A percentile compares a stretch with the other conserved stretches of the same genome.
These are phyloP conservation scores for Drosophila buzzatii DNA, from an alignment of 2,888 invertebrate species.

Conservation along the genomic window DNA sequence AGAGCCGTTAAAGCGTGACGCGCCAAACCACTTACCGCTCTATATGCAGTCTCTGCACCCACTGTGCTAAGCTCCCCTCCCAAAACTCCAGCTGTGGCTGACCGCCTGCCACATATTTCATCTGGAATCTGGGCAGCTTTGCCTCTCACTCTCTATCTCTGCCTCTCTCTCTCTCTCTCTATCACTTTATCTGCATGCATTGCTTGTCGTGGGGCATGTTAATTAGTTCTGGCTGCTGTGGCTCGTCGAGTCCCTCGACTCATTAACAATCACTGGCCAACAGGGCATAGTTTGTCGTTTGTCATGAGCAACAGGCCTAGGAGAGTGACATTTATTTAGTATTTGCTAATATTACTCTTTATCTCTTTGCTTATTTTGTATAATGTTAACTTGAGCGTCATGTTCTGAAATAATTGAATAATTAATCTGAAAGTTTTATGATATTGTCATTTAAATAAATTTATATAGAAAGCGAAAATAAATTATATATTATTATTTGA, in stretches of 20 bases:
- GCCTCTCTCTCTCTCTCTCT: neutral
- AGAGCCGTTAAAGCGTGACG: constrained; percentile 64
- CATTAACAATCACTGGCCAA: constrained; percentile 1
- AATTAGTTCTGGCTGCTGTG: constrained; percentile 54
- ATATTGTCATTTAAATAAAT: neutral
- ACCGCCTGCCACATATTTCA: constrained; percentile 68
- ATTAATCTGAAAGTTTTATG: neutral
- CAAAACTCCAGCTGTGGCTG: constrained; percentile 48
- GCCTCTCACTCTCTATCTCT: neutral
- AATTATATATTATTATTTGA: no score
- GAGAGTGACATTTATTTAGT: neutral
- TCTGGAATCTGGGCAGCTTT: constrained; percentile 25
- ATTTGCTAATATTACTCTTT: neutral
- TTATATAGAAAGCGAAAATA: no score
- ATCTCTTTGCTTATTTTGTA: neutral
- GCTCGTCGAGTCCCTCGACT: constrained; percentile 9
- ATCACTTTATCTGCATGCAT: neutral
- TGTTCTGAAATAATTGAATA: neutral
- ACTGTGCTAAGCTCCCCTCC: constrained; percentile 1
- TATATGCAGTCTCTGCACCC: constrained; percentile 23
- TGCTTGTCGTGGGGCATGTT: constrained; percentile 37
- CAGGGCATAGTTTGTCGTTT: neutral
- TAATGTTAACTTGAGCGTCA: neutral
- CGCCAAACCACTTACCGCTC: constrained; percentile 50
- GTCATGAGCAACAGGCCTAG: neutral